Percentiles rank a stretch among this genome's conserved stretches.
These are phyloP conservation scores for Orgyia antiqua DNA, from an alignment of 2,888 invertebrate species.

Conservation along the genomic window DNA sequence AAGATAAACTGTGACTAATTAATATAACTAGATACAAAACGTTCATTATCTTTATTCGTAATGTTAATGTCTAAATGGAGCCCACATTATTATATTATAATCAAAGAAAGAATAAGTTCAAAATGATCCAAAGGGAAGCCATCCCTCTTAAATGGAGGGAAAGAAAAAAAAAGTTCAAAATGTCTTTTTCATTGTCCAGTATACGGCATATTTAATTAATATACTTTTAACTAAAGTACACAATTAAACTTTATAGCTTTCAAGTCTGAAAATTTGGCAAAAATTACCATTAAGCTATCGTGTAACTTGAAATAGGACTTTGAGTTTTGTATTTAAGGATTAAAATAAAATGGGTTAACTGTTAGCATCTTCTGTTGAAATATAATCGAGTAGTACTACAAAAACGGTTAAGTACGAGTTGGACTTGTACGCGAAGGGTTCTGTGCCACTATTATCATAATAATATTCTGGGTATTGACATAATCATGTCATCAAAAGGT, in stretches of 20 bases:
- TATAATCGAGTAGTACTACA: constrained; percentile 33
- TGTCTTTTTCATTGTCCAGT: constrained; percentile 27
- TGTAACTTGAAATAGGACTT: constrained; percentile 6
- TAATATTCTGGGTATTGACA: too few relatives aligned
- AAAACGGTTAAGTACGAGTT: too few relatives aligned
- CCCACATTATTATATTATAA: constrained; percentile 24
- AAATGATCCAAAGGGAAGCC: too few relatives aligned
- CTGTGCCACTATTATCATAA: too few relatives aligned
- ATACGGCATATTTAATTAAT: constrained; percentile 27
- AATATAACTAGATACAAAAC: constrained; percentile 4
- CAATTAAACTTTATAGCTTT: constrained; percentile 31
- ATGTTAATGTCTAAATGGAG: constrained; percentile 20
- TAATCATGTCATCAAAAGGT: too few relatives aligned
- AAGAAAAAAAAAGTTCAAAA: constrained; percentile 20
- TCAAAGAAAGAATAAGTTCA: too few relatives aligned
- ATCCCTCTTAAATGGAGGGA: too few relatives aligned
- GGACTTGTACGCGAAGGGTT: too few relatives aligned
- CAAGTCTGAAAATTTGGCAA: constrained; percentile 28
- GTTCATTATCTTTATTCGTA: constrained; percentile 3
- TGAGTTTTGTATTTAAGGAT: too few relatives aligned
- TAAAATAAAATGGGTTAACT: constrained; percentile 12
- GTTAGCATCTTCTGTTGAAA: constrained; percentile 28
- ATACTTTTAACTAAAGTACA: constrained; percentile 30
- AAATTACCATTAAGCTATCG: constrained; percentile 26
- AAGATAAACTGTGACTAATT: constrained; percentile 7